A percentile compares a stretch with the other conserved stretches of the same genome.
Conservation (phyloP, 2,113 vertebrate species). For the Ascaphus truei region DNA sequence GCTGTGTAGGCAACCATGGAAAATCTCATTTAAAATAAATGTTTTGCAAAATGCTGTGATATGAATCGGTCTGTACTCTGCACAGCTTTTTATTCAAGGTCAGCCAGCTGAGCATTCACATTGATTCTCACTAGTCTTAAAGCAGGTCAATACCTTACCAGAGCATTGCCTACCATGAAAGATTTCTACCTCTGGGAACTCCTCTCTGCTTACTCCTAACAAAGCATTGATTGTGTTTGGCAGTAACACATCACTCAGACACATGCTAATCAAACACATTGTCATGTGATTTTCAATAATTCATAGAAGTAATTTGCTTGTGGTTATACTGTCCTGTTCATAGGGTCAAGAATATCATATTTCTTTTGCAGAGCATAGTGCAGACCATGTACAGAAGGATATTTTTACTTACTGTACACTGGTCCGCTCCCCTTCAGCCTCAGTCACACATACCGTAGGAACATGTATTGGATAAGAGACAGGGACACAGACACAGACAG, state of each 20-base stretch:
- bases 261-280: no score
- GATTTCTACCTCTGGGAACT: neutral
- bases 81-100: neutral
- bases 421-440: no score
- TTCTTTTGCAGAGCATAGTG: neutral
- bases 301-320: neutral
- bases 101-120: neutral
- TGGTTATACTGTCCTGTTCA: neutral
- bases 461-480: no score
- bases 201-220: constrained; percentile 7
- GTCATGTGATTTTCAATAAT: neutral
- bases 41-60: neutral
- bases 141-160: constrained; percentile 1
- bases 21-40: neutral
- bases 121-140: neutral
- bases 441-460: no score
- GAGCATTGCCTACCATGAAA: neutral
- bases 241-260: neutral
- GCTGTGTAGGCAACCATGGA: neutral
- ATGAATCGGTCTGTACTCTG: neutral
- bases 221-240: constrained; percentile 10
- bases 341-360: neutral
- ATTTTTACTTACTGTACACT: no score
- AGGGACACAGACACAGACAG: no score
- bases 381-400: no score